These are phyloP conservation scores for Naso thynnoides DNA, from an alignment of 2,797 vertebrate genomes.

Conservation along the genomic window DNA sequence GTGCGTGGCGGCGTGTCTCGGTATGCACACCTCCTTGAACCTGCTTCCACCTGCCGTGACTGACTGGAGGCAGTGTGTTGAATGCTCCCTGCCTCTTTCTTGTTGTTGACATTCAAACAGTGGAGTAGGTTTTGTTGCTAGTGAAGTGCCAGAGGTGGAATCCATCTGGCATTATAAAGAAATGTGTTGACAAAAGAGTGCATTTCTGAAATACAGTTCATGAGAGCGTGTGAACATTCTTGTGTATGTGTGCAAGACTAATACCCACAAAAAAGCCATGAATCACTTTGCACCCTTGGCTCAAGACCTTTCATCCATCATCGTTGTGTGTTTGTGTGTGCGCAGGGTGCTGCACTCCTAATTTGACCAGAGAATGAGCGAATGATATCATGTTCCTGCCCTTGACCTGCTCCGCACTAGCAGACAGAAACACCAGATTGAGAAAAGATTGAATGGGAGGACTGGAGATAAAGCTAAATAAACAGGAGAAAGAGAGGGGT, in stretches of 20 bases:
- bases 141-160: constrained; percentile 77
- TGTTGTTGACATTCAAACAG: constrained; percentile 75
- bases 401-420: constrained; percentile 73
- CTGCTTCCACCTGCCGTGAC: constrained; percentile 75
- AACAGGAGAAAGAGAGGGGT: constrained; percentile 32
- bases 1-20: constrained; percentile 18
- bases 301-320: constrained; percentile 73
- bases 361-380: constrained; percentile 78
- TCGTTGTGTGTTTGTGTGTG: constrained; percentile 35
- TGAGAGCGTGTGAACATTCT: constrained; percentile 3
- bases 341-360: constrained; percentile 54
- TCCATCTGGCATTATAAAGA: constrained; percentile 65
- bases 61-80: constrained; percentile 77
- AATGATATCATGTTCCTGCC: constrained; percentile 81
- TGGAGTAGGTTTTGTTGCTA: constrained; percentile 65
- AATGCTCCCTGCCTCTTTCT: constrained; percentile 63
- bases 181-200: constrained; percentile 67
- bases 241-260: constrained; percentile 44
- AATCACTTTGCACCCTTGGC: constrained; percentile 74
- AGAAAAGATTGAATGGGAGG: constrained; percentile 69
- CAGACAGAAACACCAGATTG: constrained; percentile 62
- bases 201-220: constrained; percentile 53
- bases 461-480: constrained; percentile 53
- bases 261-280: constrained; percentile 66
- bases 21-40: constrained; percentile 72